These are phyloP conservation scores for Chaetorhynchus papuensis DNA, from an alignment of 2,113 vertebrate genomes.

Conservation along the genomic window DNA sequence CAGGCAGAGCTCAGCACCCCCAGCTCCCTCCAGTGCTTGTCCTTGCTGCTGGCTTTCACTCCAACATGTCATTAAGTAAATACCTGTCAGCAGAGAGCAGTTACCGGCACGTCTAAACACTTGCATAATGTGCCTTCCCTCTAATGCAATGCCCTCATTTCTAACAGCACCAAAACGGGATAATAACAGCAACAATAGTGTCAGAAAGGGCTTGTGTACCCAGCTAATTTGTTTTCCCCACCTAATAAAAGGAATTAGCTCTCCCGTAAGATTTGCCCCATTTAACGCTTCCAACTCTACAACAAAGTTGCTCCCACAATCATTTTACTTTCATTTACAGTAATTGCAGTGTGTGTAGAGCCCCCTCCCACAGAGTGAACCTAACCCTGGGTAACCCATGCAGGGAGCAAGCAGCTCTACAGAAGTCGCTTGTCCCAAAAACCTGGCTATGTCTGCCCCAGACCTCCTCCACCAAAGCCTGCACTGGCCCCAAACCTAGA, in stretches of 20 bases:
- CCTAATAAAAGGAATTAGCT: constrained; percentile 7
- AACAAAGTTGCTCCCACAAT: background rate
- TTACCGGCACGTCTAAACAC: constrained; percentile 27
- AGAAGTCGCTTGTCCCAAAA: background rate
- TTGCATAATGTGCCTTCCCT: constrained; percentile 7
- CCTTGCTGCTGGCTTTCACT: background rate
- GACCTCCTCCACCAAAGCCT: background rate
- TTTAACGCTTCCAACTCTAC: constrained; percentile 4
- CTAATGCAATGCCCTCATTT: constrained; percentile 16
- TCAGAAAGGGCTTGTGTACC: constrained; percentile 20
- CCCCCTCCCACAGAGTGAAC: background rate
- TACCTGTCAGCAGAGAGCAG: constrained; percentile 39
- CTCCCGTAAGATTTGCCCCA: background rate
- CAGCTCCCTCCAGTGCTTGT: background rate
- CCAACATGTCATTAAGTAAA: constrained; percentile 43
- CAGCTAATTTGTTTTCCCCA: constrained; percentile 38
- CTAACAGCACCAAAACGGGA: background rate
- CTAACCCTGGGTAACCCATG: background rate
- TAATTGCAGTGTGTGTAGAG: background rate
- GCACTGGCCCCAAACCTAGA: background rate
- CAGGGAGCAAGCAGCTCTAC: background rate
- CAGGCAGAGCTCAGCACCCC: background rate
- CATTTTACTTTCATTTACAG: background rate
- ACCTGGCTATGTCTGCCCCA: background rate
- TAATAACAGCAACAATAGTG: constrained; percentile 23